These are phyloP conservation scores for Cosmopolites sordidus DNA, from an alignment of 2,888 invertebrate species.

Conservation along the genomic window DNA sequence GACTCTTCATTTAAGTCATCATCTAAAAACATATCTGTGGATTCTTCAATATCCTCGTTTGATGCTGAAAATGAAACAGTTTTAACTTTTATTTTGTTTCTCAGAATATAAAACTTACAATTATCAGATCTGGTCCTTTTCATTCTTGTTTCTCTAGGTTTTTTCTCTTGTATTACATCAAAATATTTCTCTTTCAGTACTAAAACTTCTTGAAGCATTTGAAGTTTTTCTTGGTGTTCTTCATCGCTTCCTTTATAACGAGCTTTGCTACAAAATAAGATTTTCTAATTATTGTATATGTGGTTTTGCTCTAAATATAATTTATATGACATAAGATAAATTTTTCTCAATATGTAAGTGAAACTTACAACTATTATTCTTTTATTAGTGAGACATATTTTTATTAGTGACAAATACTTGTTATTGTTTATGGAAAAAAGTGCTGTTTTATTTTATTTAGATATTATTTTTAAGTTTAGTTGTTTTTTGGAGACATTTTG, in stretches of 20 bases:
- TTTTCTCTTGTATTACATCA: conserved; percentile 24
- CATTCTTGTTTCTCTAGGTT: conserved; percentile 5
- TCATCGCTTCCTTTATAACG: conserved; percentile 25
- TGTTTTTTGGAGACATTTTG: too few species aligned
- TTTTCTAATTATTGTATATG: too few species aligned
- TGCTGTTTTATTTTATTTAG: too few species aligned
- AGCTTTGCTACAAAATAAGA: conserved; percentile 18
- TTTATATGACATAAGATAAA: too few species aligned
- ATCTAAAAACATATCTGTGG: conserved; percentile 25
- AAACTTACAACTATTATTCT: too few species aligned
- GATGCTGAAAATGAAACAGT: conserved; percentile 14
- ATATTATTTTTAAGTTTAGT: too few species aligned
- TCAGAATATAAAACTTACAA: conserved; percentile 8
- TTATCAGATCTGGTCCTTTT: conserved; percentile 20
- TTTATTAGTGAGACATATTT: too few species aligned
- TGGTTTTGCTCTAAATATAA: too few species aligned
- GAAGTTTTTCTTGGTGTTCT: conserved; percentile 25
- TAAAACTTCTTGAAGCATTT: conserved; percentile 24
- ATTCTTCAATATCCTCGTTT: conserved; percentile 21
- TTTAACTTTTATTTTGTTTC: neutral
- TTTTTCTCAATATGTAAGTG: too few species aligned
- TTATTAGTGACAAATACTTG: too few species aligned
- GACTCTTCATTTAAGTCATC: conserved; percentile 21
- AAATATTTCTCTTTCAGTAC: conserved; percentile 26
- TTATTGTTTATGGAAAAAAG: too few species aligned